Evolutionary conservation across 2,113 vertebrate genomes (phyloP).

Genomic region (Noctilio leporinus): DNA sequence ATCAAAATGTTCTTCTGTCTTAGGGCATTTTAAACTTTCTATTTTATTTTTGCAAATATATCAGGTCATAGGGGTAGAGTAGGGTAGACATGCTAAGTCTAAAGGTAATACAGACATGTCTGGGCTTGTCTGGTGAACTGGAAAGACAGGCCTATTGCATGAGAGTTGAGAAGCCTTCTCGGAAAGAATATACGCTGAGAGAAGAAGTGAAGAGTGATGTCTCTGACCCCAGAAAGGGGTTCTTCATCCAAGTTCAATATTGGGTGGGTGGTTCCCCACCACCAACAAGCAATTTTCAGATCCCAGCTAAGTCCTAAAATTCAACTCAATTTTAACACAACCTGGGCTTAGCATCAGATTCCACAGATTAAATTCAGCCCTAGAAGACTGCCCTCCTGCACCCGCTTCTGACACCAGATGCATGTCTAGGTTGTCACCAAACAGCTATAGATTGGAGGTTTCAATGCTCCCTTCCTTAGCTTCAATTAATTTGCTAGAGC

Average conservation of each 20-base stretch:
- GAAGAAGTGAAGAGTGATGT: background rate
- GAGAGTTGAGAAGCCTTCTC: background rate
- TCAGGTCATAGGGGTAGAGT: background rate
- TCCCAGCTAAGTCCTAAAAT: background rate
- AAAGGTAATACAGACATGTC: background rate
- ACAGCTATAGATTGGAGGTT: background rate
- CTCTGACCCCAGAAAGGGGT: background rate
- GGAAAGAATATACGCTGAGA: background rate
- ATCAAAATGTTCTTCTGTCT: background rate
- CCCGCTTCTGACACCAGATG: background rate
- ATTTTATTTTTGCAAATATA: background rate
- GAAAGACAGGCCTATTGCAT: background rate
- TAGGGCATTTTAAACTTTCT: background rate
- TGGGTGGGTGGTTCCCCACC: background rate
- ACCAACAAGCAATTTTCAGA: background rate
- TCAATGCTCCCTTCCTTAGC: background rate
- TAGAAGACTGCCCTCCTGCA: background rate
- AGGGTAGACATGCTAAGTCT: background rate
- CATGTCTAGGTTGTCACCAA: background rate
- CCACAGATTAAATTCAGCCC: background rate
- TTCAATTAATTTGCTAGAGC: background rate
- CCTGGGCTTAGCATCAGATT: background rate
- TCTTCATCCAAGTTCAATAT: background rate
- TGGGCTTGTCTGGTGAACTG: background rate
- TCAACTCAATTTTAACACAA: background rate